Evolutionary conservation across 1,140 invertebrate species (phyloP), one percentile per base, ranked within the genome.

Genomic region (Stegodyphus mimosarum): DNA sequence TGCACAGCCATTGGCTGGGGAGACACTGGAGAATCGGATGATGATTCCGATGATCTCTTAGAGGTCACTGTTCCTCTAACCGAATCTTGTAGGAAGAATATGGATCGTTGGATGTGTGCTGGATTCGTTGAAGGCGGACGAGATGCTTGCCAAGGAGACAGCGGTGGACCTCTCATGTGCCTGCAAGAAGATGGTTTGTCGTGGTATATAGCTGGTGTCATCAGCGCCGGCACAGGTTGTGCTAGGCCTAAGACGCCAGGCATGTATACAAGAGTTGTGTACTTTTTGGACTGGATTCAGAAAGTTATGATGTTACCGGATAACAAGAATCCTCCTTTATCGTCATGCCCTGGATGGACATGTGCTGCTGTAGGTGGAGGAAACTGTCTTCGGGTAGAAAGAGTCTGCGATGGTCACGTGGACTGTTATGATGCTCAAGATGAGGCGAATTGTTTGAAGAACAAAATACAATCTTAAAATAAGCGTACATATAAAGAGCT

Each of bases 131-230:
- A 95, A 88, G 95, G 96, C 79, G 95, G 95, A 52, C 92, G 94
- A 0, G 97, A 98, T 90, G 94, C 96, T 11, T 98, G 97, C 88
- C 94, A 97, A 88, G 97, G 97, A 5, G 96, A 98, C 90, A 96
- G 95, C 60, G 91, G 92, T 71, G 92, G 92, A 15, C 92, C 96
- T 53, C 91, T 97, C n/a, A 93, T 94, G 48, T 95, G 94, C 89
- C 64, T 76, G 5, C 87, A 92, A 70, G 88, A 92, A 52, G 91
- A 93, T 79, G 93, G 93, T 0, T 33, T 86, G 0, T 77, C 75
- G 4, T 94, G 91, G 86, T 76, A 83, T 73, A 89, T 95, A 55
- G 92, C 93, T 73, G 95, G 95, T 6, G 90, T 95, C 11, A 93
- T 93, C 1, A 94, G 94, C n/a, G 95, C 94, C 93, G 94, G 95